Evolutionary conservation across 2,888 invertebrate genomes (phyloP).

Genomic region (Lydus trimaculatus): DNA sequence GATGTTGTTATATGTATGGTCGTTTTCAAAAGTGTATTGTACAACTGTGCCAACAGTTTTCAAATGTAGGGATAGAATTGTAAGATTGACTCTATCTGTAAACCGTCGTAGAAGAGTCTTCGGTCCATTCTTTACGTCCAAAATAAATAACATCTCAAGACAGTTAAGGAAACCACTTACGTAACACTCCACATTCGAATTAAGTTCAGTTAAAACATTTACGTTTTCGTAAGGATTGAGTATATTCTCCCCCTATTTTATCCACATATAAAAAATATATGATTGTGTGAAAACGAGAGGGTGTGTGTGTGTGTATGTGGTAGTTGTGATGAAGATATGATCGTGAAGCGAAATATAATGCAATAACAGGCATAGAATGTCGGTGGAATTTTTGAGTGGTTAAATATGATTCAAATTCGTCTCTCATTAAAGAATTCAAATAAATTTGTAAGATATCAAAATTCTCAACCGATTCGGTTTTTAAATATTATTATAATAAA

Average conservation of each 20-base stretch:
- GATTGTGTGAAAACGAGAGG: conserved; percentile 8
- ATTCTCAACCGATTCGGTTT: too few relatives aligned
- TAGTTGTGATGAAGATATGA: background rate
- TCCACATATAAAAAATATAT: background rate
- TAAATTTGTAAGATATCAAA: too few relatives aligned
- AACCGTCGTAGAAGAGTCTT: conserved; percentile 27
- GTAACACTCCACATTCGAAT: conserved; percentile 10
- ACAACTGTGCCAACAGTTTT: conserved; percentile 28
- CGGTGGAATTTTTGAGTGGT: conserved; percentile 11
- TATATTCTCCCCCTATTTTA: background rate
- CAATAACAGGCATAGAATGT: conserved; percentile 12
- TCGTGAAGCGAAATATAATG: conserved; percentile 13
- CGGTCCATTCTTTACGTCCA: conserved; percentile 25
- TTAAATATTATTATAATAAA: too few relatives aligned
- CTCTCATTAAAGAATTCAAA: too few relatives aligned
- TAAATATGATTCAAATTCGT: conserved; percentile 5
- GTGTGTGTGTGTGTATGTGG: background rate
- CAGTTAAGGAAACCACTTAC: conserved; percentile 28
- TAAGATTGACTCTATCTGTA: conserved; percentile 33
- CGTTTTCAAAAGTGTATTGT: conserved; percentile 7
- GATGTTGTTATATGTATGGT: background rate
- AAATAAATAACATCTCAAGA: conserved; percentile 32
- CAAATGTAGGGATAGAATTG: conserved; percentile 21
- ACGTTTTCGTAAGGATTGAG: background rate
- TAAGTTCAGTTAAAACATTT: conserved; percentile 13